These are phyloP conservation scores for Rhogogaster chlorosoma DNA, from an alignment of 2,888 invertebrate species.

Conservation along the genomic window DNA sequence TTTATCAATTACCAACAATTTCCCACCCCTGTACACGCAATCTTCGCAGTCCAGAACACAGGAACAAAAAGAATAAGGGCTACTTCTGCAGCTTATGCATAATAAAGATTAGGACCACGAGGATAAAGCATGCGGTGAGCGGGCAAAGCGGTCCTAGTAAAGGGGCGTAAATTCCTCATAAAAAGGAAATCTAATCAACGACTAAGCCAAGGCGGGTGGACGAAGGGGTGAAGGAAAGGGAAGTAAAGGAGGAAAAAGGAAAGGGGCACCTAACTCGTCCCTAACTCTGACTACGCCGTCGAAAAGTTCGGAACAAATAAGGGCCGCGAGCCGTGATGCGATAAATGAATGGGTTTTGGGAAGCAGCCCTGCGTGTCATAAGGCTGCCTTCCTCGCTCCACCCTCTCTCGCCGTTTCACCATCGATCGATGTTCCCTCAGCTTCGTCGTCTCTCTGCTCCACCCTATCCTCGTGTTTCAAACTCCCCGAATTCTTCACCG, in stretches of 20 bases:
- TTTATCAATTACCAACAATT: not conserved
- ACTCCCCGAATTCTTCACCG: constrained; percentile 14
- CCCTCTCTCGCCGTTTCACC: constrained; percentile 24
- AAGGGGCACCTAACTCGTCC: constrained; percentile 34
- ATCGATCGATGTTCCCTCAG: constrained; percentile 43
- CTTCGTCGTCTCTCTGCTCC: not conserved
- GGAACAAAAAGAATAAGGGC: not conserved
- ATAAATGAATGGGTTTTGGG: constrained; percentile 51
- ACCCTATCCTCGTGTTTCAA: constrained; percentile 20
- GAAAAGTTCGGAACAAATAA: constrained; percentile 51
- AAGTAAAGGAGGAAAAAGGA: not conserved
- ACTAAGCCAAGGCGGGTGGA: constrained; percentile 35
- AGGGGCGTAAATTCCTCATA: constrained; percentile 50
- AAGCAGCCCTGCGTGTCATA: constrained; percentile 51
- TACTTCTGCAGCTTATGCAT: constrained; percentile 29
- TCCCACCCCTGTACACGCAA: not conserved
- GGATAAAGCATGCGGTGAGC: constrained; percentile 13
- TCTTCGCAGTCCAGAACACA: not conserved
- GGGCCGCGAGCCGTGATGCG: constrained; percentile 50
- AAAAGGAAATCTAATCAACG: constrained; percentile 51
- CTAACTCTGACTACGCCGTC: constrained; percentile 48
- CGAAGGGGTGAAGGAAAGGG: not conserved
- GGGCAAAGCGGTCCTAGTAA: not conserved
- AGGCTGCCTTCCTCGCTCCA: constrained; percentile 39
- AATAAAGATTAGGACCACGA: constrained; percentile 37